Percentiles rank a stretch among this genome's conserved stretches.
Evolutionary conservation across 2,113 vertebrate genomes (phyloP).

Genomic region (Entelurus aequoreus): DNA sequence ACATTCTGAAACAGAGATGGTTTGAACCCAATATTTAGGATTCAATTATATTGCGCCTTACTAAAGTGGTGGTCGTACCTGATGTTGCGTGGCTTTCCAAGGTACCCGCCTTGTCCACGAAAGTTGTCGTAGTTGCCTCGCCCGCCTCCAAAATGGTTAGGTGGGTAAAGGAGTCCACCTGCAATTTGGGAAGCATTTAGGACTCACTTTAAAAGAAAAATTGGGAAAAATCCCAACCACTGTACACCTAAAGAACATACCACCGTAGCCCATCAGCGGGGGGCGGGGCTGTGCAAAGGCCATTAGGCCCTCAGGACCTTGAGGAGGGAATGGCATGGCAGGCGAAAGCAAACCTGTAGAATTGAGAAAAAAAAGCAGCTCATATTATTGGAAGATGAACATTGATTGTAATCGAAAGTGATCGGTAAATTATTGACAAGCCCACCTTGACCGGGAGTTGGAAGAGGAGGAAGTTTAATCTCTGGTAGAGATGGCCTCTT

Average conservation of each 20-base stretch:
- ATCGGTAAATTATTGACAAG: not conserved
- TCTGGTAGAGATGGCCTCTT: conserved; percentile 85
- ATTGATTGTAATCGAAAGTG: not conserved
- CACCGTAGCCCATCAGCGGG: conserved; percentile 84
- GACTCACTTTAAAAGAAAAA: not conserved
- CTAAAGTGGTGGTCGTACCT: conserved; percentile 66
- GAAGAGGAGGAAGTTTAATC: conserved; percentile 82
- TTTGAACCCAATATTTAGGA: not conserved
- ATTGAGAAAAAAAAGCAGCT: not conserved
- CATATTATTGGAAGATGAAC: not conserved
- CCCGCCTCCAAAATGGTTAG: conserved; percentile 80
- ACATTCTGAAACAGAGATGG: conserved; percentile 72
- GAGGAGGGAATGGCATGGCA: conserved; percentile 80
- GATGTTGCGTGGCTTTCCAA: conserved; percentile 86
- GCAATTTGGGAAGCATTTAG: conserved; percentile 4
- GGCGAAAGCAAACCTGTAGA: conserved; percentile 66
- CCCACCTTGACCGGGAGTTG: conserved; percentile 76
- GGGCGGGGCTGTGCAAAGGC: conserved; percentile 86
- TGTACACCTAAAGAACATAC: conserved; percentile 44
- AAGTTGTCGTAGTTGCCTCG: conserved; percentile 87
- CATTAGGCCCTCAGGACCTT: conserved; percentile 82
- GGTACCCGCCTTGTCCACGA: conserved; percentile 83
- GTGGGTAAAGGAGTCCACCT: conserved; percentile 82
- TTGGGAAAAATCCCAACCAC: not conserved
- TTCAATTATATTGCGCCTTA: not conserved